Evolutionary conservation across 2,888 invertebrate genomes (phyloP), one percentile per base, ranked within the genome.

Genomic region (Heliconius aoede): DNA sequence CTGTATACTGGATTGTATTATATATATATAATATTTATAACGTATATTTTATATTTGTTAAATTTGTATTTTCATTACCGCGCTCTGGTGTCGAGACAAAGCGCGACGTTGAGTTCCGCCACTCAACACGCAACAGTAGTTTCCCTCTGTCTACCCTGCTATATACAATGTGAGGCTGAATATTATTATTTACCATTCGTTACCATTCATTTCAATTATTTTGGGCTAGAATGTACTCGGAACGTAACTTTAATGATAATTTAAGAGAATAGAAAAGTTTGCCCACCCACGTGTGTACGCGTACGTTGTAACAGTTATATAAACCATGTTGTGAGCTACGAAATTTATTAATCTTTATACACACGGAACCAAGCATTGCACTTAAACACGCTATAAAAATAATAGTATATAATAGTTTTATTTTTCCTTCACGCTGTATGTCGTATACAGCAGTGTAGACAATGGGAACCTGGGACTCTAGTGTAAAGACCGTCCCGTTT

Each of bases 161-260:
- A 4, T 15, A n/a, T n/a, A n/a, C 3, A 55, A n/a, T n/a, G 7
- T 21, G 4, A 55, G n/a, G 3, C 9, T n/a, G 11, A 18, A 4
- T 46, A 46, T 18, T 18, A 15, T 46, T 46, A 46, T 4, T 4
- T 32, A 32, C 46, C 15, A 46, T 18, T 18, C 15, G 18, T 18
- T 24, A 51, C 13, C 46, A 32, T 69, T 18, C 51, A 46, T 74
- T 61, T 69, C 68, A 69, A 74, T 69, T 74, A 36, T 76, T 77
- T 74, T 51, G 69, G 60, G 60, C 72, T 62, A 62, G 76, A 81
- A 78, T 76, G 78, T 76, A 76, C 62, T 74, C 72, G 75, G 77
- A 80, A 79, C 67, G 74, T 64, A 73, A 78, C 74, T 79, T 78
- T 80, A 76, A 82, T 80, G 81, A 78, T 82, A 80, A 80, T 81